Base-by-base conservation (phyloP, 2,888 invertebrate species). In the Lysandra coridon region DNA sequence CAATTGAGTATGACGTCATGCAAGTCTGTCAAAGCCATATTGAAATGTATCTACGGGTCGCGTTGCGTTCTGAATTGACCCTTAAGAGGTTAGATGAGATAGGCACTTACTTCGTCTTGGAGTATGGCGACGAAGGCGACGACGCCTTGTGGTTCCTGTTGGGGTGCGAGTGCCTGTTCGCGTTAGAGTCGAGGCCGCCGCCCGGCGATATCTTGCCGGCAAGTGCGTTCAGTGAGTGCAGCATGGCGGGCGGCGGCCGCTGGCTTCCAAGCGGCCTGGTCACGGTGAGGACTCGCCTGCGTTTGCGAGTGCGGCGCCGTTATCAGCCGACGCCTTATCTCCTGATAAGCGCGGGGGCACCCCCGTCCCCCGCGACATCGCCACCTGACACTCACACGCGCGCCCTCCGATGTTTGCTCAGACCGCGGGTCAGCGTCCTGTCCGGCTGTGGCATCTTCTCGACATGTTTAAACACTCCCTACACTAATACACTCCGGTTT, bases 171-270 rank as follows among this genome's bases (percentile, higher is more conserved):
- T 88, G 96, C 87, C 96, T 95, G 91, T 96, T 96, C 82, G 96
- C 96, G 92, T 96, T 96, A 83, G 96, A 94, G 91, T 96, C 96
- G 88, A 96, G 94, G 91, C 95, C 91, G 95, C 96, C 95, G 92
- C 97, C 97, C 89, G 98, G 98, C 91, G 98, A 98, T 92, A 98
- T 97, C 95, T 98, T 98, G 90, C 97, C 97, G 95, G 98, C 98
- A 95, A 98, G 96, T 91, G 97, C 97, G 95, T 98, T 98, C 93
- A 98, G 95, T 86, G 98, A 97, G 93, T 97, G 97, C 93, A 98
- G 96, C 98, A 98, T 98, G 85, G 91, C 94, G 96, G 93, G 94
- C 95, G 93, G 94, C 94, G 93, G 94, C 95, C 93, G 93, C 89
- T 89, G 88, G 83, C 82, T 86, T 83, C 88, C 88, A 83, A 90